Evolutionary conservation across 2,888 invertebrate genomes (phyloP), one percentile per base, ranked within the genome.

Genomic region (Drosophila greeni): DNA sequence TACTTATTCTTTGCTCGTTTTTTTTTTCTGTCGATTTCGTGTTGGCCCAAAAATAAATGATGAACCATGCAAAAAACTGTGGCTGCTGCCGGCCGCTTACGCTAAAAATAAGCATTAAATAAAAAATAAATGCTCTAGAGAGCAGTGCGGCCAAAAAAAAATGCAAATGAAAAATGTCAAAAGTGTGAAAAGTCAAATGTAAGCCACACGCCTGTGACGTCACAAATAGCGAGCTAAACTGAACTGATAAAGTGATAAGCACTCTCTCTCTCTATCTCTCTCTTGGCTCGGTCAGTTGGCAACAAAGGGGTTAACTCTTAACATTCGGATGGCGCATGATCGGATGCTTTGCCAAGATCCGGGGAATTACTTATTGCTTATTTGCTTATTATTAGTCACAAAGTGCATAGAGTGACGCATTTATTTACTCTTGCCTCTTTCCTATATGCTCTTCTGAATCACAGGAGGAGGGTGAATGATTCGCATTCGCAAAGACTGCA

Each of bases 41-140:
- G 47, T 45, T 56, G 57, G 61, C 69, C 82, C 82, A 73, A 81
- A 83, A 82, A 82, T 82, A 79, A 84, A 84, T 72, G 66, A 82
- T 79, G 82, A 79, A 72, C 61, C 74, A 80, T 72, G 68, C 77
- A 36, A 39, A 73, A 81, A 66, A 54, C 71, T 67, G 76, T 74
- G 72, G 79, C 75, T 70, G 75, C 45, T 55, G 36, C 34, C 34
- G 51, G 45, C 66, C 61, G 64, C 60, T 37, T 11, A n/a, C 14
- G 37, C 74, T 84, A 75, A 72, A 79, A 82, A 79, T 83, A 79
- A 40, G 14, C 49, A 20, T 45, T 42, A 53, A 53, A 51, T 42
- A 53, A 53, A 51, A 54, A 54, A 20, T 45, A 48, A 59, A 58
- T 37, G 8, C 45, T 20, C 31, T 14, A 18, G 20, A 14, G 31